Conservation (phyloP, 64 coral and sea anemone species). For the Porites lutea region DNA sequence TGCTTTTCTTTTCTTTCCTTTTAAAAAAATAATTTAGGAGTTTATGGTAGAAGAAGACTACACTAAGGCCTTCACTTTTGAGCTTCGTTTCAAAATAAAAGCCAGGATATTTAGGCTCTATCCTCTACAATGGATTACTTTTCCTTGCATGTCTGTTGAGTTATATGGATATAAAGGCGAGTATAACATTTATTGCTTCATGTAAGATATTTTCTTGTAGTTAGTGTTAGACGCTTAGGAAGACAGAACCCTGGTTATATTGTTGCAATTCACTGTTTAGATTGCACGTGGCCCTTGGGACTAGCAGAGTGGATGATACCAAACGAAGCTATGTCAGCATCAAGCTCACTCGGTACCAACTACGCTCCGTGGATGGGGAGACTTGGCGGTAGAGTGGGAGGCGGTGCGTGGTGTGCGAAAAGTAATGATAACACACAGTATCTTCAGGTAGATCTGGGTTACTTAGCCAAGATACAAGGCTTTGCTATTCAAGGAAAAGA, state of each 20-base stretch:
- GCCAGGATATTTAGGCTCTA: constrained; percentile 17
- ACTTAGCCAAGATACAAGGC: constrained; percentile 47
- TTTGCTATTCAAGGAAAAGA: constrained; percentile 63
- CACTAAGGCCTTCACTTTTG: neutral
- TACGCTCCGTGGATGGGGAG: constrained; percentile 76
- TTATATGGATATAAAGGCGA: constrained; percentile 14
- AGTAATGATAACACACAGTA: constrained; percentile 49
- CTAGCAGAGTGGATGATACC: constrained; percentile 21
- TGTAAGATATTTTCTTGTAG: neutral
- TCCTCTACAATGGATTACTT: neutral
- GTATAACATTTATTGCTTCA: neutral
- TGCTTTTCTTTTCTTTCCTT: too few species aligned
- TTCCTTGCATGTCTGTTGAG: constrained; percentile 29
- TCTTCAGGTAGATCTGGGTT: constrained; percentile 59
- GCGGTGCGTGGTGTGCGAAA: constrained; percentile 81
- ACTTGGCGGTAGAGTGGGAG: constrained; percentile 37
- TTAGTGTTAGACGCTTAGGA: too few species aligned
- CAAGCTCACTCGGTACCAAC: constrained; percentile 56
- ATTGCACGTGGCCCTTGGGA: constrained; percentile 50
- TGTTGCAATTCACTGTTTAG: neutral
- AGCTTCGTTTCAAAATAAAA: neutral
- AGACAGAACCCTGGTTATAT: too few species aligned
- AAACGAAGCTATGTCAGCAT: constrained; percentile 66
- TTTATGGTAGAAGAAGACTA: neutral
- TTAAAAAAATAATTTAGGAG: neutral